Evolutionary conservation across 2,888 invertebrate species (phyloP), one percentile per base, ranked within the genome.

Genomic region (Eilema sororculum): DNA sequence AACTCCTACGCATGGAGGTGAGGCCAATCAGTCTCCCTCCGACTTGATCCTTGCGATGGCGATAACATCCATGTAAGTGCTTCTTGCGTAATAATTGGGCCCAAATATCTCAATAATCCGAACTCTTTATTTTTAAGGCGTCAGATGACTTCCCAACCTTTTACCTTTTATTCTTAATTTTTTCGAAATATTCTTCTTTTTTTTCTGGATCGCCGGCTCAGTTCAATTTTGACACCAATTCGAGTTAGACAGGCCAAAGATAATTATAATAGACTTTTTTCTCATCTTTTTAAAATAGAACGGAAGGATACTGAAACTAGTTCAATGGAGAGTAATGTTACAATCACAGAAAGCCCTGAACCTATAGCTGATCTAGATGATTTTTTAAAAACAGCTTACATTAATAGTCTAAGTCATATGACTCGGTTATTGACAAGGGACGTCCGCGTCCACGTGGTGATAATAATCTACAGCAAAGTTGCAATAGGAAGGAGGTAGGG

Each of bases 241-340:
- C 63, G 46, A 63, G 46, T 25, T 25, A 46, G 25, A 9, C 41
- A 9, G 24, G 63, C 63, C 16, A 63, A 46, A 63, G 25, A 63
- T 8, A 63, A 63, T 25, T 46, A 46, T 63, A 28, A 28, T 2
- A 46, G 13, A 25, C 8, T 25, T 46, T 63, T 46, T 12, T 46
- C 46, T 63, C 4, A 16, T 24, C 9, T 28, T 63, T 46, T 25
- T 25, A 25, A 63, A 46, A 10, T 46, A 16, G 13, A 63, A 46
- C 63, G 24, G 0, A 41, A 63, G 46, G 25, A 46, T 25, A 25
- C 46, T 25, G 63, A 63, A 63, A 25, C n/a, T 61, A 63, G 46
- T 46, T 63, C 41, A 46, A 13, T 63, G 25, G 63, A 63, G 41
- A 46, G 9, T 33, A 63, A 46, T 63, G 16, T 8, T 20, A 25